These are phyloP conservation scores for Gymnoscopelus braueri DNA, from an alignment of 2,797 vertebrate species.

Conservation along the genomic window DNA sequence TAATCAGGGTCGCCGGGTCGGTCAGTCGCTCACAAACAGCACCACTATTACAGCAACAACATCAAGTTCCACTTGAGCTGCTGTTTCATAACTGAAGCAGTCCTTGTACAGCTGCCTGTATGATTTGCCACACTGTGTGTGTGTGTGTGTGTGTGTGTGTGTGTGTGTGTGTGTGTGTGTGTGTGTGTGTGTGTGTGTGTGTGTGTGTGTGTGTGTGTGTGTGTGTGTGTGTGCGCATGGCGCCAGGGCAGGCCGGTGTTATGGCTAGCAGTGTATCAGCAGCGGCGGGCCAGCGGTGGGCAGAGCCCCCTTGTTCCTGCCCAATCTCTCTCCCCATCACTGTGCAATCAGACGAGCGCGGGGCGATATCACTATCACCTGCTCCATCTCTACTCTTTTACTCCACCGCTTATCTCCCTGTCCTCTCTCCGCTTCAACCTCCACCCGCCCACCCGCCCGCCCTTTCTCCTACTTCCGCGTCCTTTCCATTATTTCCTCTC, in stretches of 20 bases:
- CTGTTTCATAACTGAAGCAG: conserved; percentile 56
- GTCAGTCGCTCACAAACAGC: no score
- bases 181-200: conserved; percentile 1
- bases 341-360: conserved; percentile 61
- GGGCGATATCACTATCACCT: conserved; percentile 76
- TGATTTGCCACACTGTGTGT: not conserved
- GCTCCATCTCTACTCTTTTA: conserved; percentile 66
- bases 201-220: conserved; percentile 4
- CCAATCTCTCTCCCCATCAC: conserved; percentile 65
- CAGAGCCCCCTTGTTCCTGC: conserved; percentile 66
- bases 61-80: not conserved
- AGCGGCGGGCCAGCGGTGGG: conserved; percentile 65
- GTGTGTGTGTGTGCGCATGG: conserved; percentile 51
- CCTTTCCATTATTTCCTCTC: not conserved
- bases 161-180: not conserved
- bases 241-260: conserved; percentile 80
- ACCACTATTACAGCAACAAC: not conserved
- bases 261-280: conserved; percentile 71
- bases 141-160: not conserved
- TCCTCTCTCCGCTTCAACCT: conserved; percentile 5
- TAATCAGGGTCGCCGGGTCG: no score
- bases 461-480: conserved; percentile 19
- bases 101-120: conserved; percentile 36
- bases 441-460: not conserved
- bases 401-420: conserved; percentile 33